These are phyloP conservation scores for Synodontis membranacea DNA, from an alignment of 2,113 vertebrate genomes.

Conservation along the genomic window DNA sequence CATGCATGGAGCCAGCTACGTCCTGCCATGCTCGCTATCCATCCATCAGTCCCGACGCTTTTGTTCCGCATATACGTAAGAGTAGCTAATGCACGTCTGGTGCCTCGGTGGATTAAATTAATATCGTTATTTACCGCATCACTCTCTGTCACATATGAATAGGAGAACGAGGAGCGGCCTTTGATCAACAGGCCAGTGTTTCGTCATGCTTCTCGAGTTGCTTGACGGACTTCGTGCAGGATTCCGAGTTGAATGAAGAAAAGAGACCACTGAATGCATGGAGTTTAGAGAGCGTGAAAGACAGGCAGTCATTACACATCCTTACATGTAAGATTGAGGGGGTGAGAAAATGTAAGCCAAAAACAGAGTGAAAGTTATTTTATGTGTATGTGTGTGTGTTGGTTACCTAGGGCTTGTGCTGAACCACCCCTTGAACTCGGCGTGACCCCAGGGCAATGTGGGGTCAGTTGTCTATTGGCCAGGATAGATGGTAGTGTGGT, in stretches of 20 bases:
- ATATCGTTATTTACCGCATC: conserved; percentile 54
- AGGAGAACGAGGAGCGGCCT: conserved; percentile 40
- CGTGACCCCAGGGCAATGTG: conserved; percentile 69
- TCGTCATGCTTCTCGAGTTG: conserved; percentile 43
- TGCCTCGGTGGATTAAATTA: conserved; percentile 53
- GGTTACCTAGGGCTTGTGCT: conserved; percentile 49
- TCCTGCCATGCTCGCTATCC: conserved; percentile 36
- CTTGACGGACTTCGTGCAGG: conserved; percentile 21
- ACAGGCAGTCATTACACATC: background rate
- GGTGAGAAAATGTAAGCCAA: background rate
- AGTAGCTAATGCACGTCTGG: conserved; percentile 57
- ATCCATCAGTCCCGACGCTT: conserved; percentile 52
- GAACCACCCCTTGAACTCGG: conserved; percentile 68
- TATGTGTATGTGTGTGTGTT: background rate
- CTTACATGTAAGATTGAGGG: conserved; percentile 16
- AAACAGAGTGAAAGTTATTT: conserved; percentile 26
- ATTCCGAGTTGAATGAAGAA: background rate
- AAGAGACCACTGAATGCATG: background rate
- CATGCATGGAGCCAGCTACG: conserved; percentile 43
- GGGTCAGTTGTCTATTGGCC: conserved; percentile 76
- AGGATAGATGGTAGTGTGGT: conserved; percentile 71
- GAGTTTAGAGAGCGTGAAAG: background rate
- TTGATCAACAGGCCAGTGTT: conserved; percentile 48
- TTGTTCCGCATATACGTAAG: conserved; percentile 53
- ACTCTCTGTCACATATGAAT: conserved; percentile 51